A percentile compares a stretch with the other conserved stretches of the same genome.
phyloP scores from a whole-genome alignment of 2,113 vertebrate genomes.

The Caracal caracal region DNA sequence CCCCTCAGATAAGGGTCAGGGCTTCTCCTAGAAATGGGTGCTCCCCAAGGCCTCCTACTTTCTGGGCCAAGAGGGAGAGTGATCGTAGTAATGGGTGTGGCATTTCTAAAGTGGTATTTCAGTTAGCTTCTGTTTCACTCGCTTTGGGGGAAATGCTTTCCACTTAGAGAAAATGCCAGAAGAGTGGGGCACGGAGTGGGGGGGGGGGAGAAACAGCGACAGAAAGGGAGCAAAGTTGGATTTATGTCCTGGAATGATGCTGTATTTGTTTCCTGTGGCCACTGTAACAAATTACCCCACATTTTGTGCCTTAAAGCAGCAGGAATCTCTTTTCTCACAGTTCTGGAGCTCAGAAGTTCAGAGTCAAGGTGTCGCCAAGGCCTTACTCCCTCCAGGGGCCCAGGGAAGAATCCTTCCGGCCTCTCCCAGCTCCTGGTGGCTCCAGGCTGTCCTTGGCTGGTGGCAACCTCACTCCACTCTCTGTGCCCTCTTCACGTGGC shows the following conservation, averaged over 20 bases:
- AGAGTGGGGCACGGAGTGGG: background rate
- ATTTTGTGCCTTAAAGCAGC: background rate
- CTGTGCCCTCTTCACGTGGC: accelerated
- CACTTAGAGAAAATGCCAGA: background rate
- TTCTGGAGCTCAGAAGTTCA: background rate
- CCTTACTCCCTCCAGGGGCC: no score
- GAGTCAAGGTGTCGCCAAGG: background rate
- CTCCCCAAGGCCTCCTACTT: background rate
- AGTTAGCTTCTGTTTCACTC: background rate
- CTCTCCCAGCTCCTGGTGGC: background rate
- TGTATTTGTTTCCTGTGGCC: background rate
- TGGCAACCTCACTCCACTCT: background rate
- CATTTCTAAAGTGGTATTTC: background rate
- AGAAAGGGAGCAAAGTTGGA: background rate
- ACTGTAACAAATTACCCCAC: background rate
- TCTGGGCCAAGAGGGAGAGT: background rate
- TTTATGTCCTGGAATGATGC: background rate
- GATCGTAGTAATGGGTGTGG: background rate
- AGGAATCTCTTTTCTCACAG: background rate
- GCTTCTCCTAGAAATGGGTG: background rate
- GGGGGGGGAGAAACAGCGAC: accelerated
- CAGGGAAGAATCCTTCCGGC: background rate
- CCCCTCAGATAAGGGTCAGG: background rate
- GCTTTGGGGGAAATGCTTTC: background rate
- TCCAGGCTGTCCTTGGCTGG: background rate